These are phyloP conservation scores for Lerema accius DNA, from an alignment of 1,140 invertebrate species.

Conservation along the genomic window DNA sequence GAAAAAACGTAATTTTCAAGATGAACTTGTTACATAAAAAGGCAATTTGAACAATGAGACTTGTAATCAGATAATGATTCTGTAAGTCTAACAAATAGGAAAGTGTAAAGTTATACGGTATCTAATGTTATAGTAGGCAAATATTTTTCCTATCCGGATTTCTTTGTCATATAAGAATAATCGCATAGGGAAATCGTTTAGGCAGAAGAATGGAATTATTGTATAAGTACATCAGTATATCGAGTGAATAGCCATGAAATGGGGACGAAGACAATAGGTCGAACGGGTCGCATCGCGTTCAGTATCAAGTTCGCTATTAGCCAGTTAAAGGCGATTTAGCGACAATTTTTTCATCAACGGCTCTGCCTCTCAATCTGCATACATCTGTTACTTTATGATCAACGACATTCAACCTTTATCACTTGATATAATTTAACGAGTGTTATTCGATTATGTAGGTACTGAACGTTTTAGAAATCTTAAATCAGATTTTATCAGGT, in stretches of 20 bases:
- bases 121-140: too few relatives aligned
- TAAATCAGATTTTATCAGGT: too few relatives aligned
- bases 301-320: conserved; percentile 72
- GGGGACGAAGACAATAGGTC: conserved; percentile 52
- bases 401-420: background rate
- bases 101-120: too few relatives aligned
- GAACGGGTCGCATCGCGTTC: conserved; percentile 39
- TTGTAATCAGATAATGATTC: too few relatives aligned
- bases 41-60: too few relatives aligned
- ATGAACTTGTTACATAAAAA: too few relatives aligned
- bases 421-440: background rate
- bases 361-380: conserved; percentile 38
- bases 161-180: background rate
- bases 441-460: too few relatives aligned
- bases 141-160: too few relatives aligned
- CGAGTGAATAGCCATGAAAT: conserved; percentile 31
- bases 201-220: background rate
- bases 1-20: too few relatives aligned
- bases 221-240: background rate
- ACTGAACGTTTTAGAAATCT: too few relatives aligned
- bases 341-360: conserved; percentile 71
- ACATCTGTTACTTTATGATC: background rate
- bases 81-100: too few relatives aligned
- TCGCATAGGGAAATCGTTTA: background rate
- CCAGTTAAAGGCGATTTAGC: conserved; percentile 65